Evolutionary conservation across 2,888 invertebrate genomes (phyloP).

Genomic region (Acleris emargana): DNA sequence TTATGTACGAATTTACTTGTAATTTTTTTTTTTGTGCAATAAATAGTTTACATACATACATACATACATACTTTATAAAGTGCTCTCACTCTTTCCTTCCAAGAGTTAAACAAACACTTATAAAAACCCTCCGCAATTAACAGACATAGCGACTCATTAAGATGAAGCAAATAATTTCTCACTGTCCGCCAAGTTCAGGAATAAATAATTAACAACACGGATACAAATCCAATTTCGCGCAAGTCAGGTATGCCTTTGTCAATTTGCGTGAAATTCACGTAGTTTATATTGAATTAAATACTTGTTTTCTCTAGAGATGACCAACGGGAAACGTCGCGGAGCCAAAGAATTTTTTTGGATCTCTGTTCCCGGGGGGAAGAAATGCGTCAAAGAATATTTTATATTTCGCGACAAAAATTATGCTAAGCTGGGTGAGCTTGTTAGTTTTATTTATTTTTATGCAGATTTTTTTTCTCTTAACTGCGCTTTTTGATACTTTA

Average conservation of each 20-base stretch:
- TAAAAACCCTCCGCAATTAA: conserved; percentile 10
- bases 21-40: too few relatives aligned
- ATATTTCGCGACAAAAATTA: too few relatives aligned
- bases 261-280: conserved; percentile 6
- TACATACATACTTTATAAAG: too few relatives aligned
- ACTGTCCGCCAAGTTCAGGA: conserved; percentile 19
- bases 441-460: too few relatives aligned
- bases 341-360: not conserved
- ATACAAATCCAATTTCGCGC: conserved; percentile 13
- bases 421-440: too few relatives aligned
- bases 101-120: not conserved
- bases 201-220: conserved; percentile 19
- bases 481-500: too few relatives aligned
- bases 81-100: too few relatives aligned
- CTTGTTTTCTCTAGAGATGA: conserved; percentile 5
- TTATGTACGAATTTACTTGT: too few relatives aligned
- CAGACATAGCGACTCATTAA: conserved; percentile 10
- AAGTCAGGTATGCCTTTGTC: conserved; percentile 3
- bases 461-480: too few relatives aligned
- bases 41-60: too few relatives aligned
- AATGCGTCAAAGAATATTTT: too few relatives aligned
- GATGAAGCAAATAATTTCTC: conserved; percentile 14
- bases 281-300: conserved; percentile 19
- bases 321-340: not conserved
- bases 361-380: too few relatives aligned